Evolutionary conservation across 2,797 vertebrate species (phyloP).

Genomic region (Selene dorsalis): DNA sequence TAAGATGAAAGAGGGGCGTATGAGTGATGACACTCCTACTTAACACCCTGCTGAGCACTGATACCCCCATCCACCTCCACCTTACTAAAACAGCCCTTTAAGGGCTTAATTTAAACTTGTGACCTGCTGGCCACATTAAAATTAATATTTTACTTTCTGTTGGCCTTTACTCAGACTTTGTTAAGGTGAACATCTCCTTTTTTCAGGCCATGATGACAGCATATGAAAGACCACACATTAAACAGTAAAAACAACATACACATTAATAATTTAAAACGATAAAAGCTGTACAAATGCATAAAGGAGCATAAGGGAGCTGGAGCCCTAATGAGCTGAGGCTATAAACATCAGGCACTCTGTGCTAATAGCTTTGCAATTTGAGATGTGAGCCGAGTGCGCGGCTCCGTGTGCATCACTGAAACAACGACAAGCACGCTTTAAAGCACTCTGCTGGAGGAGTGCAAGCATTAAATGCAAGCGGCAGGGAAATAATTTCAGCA

Average conservation of each 20-base stretch:
- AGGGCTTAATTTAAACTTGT: conserved; percentile 50
- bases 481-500: neutral
- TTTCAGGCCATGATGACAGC: neutral
- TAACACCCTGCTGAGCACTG: conserved; percentile 53
- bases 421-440: neutral
- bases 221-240: conserved; percentile 50
- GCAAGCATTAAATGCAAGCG: neutral
- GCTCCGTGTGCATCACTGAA: conserved; percentile 12
- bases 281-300: conserved; percentile 55
- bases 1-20: conserved; percentile 36
- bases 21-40: conserved; percentile 45
- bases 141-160: conserved; percentile 39
- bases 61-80: conserved; percentile 36
- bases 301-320: conserved; percentile 46
- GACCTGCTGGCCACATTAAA: conserved; percentile 46
- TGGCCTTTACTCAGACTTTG: conserved; percentile 48
- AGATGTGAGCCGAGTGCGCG: conserved; percentile 4
- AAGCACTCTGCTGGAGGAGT: conserved; percentile 20
- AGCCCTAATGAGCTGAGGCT: conserved; percentile 41
- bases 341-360: conserved; percentile 53
- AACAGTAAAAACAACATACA: conserved; percentile 48
- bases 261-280: conserved; percentile 59
- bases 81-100: conserved; percentile 50
- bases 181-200: conserved; percentile 17
- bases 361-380: conserved; percentile 56